Evolutionary conservation across 2,888 invertebrate species (phyloP), one percentile per base, ranked within the genome.

Genomic region (Colostygia pectinataria): DNA sequence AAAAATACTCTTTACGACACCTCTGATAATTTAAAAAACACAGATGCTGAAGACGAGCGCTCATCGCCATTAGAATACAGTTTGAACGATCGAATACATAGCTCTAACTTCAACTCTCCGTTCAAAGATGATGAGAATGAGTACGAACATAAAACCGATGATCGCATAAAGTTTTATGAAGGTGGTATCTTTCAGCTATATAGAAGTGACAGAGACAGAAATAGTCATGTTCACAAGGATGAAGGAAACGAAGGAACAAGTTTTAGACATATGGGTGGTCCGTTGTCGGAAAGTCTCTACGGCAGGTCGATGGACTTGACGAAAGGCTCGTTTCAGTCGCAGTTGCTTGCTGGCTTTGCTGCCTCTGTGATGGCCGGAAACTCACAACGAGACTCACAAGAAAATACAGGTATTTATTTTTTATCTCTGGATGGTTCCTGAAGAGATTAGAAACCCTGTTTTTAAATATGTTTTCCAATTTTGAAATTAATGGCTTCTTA

Each of bases 281-380:
- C 74, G 0, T 57, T 87, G 5, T 66, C 86, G 0, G 87, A 88
- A 4, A 80, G 79, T 56, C 77, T 90, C 23, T 90, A 89, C 43
- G 83, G 83, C 0, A 68, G 89, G 36, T 83, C 88, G 10, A 83
- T 90, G 83, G 85, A 90, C 56, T 55, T 90, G 40, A 75, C 85
- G 2, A 90, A 89, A 65, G 77, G 64, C 20, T 77, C 89, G 0
- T 85, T 91, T 44, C 90, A 88, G 59, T 82, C 85, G 0, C 90
- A 90, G 52, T 53, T 90, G 31, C 56, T 90, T 38, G 90, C 87
- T 23, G 87, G 88, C 0, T 87, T 90, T 48, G 82, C 74, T 3
- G 82, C 88, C 0, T 83, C 89, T 0, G 88, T 85, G 1, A 90
- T 90, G 48, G 87, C 88, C 27, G 84, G 87, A 1, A 80, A 59